Evolutionary conservation across 2,888 invertebrate genomes (phyloP).

Genomic region (Smittia sp.): DNA sequence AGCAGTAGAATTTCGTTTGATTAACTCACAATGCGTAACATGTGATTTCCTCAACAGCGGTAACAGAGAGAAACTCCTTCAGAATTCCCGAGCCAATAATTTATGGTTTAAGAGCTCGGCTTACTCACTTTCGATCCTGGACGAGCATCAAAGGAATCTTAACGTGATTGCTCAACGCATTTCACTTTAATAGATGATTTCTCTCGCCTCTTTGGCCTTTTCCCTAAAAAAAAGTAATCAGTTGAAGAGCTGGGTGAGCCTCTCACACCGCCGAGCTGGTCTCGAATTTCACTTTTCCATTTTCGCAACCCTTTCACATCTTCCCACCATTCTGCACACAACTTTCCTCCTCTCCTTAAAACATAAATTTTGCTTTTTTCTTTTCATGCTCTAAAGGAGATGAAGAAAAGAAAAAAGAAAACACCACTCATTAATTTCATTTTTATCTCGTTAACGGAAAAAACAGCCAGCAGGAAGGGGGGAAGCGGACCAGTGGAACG

Average conservation of each 20-base stretch:
- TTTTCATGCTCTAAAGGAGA: conserved; percentile 19
- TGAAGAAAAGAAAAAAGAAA: conserved; percentile 31
- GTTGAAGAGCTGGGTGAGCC: conserved; percentile 36
- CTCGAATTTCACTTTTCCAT: conserved; percentile 40
- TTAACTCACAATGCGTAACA: conserved; percentile 36
- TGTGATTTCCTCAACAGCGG: conserved; percentile 35
- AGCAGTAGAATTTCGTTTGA: conserved; percentile 25
- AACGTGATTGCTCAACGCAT: conserved; percentile 32
- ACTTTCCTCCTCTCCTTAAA: conserved; percentile 20
- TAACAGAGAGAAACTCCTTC: conserved; percentile 33
- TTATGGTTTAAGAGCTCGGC: conserved; percentile 32
- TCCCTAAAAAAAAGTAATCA: conserved; percentile 35
- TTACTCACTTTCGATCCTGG: neutral
- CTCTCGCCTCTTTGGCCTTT: conserved; percentile 1
- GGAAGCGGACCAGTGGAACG: neutral
- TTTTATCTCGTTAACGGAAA: conserved; percentile 41
- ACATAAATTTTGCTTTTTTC: conserved; percentile 33
- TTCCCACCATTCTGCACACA: neutral
- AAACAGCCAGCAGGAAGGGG: conserved; percentile 23
- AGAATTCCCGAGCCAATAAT: conserved; percentile 12
- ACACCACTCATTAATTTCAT: conserved; percentile 42
- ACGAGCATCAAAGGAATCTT: conserved; percentile 1
- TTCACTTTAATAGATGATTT: conserved; percentile 40
- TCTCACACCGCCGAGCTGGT: conserved; percentile 10
- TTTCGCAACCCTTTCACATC: conserved; percentile 37